Conservation (phyloP, 2,888 invertebrate genomes). For the Acronicta leporina region DNA sequence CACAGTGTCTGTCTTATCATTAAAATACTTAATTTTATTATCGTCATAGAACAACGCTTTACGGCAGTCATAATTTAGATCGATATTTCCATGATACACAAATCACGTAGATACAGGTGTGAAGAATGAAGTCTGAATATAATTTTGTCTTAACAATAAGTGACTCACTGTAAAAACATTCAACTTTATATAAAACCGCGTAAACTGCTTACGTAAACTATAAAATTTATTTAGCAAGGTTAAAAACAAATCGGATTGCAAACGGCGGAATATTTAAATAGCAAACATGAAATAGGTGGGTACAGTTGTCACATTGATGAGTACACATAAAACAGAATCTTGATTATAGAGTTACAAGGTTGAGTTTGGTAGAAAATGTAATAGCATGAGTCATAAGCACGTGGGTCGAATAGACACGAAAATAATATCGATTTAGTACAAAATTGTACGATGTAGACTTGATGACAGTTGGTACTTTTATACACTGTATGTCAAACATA, state of each 20-base stretch:
- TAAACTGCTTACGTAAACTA: slow-evolving; percentile 64
- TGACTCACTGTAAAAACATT: slow-evolving; percentile 62
- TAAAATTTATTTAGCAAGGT: slow-evolving; percentile 69
- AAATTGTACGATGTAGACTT: slow-evolving; percentile 63
- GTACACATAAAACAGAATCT: slow-evolving; percentile 57
- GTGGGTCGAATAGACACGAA: slow-evolving; percentile 73
- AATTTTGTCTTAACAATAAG: slow-evolving; percentile 48
- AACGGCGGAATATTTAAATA: slow-evolving; percentile 68
- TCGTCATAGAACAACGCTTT: slow-evolving; percentile 29
- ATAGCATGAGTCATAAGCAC: slow-evolving; percentile 69
- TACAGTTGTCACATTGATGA: slow-evolving; percentile 62
- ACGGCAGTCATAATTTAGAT: slow-evolving; percentile 29
- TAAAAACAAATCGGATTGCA: slow-evolving; percentile 67
- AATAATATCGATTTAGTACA: slow-evolving; percentile 75
- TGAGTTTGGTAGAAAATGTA: slow-evolving; percentile 60
- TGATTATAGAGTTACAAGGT: slow-evolving; percentile 63
- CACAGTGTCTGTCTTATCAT: slow-evolving; percentile 16
- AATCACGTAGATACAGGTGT: slow-evolving; percentile 51
- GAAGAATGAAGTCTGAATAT: slow-evolving; percentile 48
- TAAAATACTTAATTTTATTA: slow-evolving; percentile 37
- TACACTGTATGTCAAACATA: slow-evolving; percentile 50
- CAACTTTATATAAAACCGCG: slow-evolving; percentile 61
- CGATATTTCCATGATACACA: slow-evolving; percentile 49
- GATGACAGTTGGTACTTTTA: slow-evolving; percentile 50
- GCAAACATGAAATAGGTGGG: slow-evolving; percentile 66